Evolutionary conservation across 2,888 invertebrate species (phyloP).

Genomic region (Seladonia tumulorum): DNA sequence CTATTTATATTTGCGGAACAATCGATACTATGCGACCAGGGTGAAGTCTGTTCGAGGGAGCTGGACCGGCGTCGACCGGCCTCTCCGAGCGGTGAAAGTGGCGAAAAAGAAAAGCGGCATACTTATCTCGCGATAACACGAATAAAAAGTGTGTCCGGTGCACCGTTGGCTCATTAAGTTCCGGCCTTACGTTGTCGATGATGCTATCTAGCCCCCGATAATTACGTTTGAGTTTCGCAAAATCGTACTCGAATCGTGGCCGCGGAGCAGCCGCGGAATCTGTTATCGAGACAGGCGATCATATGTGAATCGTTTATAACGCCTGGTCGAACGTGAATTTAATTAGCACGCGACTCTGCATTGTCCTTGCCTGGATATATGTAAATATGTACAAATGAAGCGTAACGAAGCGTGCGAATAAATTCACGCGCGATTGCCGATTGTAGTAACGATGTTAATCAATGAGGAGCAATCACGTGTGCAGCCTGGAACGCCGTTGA

Average conservation of each 20-base stretch:
- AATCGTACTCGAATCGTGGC: background rate
- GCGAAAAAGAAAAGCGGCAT: background rate
- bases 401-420: background rate
- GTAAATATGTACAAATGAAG: slow-evolving; percentile 13
- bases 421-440: background rate
- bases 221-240: background rate
- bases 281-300: slow-evolving; percentile 1
- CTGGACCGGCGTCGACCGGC: background rate
- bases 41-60: slow-evolving; percentile 5
- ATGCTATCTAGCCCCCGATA: background rate
- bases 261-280: background rate
- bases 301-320: background rate
- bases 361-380: background rate
- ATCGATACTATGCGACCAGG: slow-evolving; percentile 36
- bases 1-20: slow-evolving; percentile 43
- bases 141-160: background rate
- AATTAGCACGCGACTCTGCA: background rate
- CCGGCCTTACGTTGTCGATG: background rate
- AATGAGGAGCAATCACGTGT: background rate
- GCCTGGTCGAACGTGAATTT: background rate
- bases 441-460: background rate
- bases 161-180: background rate
- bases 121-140: background rate
- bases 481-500: background rate
- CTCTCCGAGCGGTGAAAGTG: background rate